phyloP scores from a whole-genome alignment of 1,140 invertebrate species.

The Neodiprion pinetum region DNA sequence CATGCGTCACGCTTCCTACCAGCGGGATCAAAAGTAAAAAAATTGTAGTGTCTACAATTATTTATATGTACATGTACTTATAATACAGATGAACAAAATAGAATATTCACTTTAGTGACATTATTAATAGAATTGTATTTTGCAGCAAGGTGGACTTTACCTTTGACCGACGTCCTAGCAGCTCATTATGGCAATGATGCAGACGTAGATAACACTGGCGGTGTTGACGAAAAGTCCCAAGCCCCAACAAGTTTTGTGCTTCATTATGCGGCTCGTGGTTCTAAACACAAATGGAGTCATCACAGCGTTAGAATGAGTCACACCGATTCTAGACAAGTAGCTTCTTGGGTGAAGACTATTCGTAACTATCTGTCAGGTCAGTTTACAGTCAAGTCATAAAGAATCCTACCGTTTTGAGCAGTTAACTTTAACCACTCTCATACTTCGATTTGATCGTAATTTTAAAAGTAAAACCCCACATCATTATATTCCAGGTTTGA shows the following conservation, averaged over 20 bases:
- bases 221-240: conserved; percentile 27
- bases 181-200: conserved; percentile 59
- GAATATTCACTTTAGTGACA: no score
- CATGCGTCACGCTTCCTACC: no score
- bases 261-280: conserved; percentile 67
- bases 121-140: conserved; percentile 22
- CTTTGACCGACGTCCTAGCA: conserved; percentile 63
- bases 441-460: conserved; percentile 11
- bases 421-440: neutral
- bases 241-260: conserved; percentile 66
- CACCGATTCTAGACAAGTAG: conserved; percentile 67
- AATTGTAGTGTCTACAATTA: no score
- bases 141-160: conserved; percentile 63
- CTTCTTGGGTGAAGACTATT: conserved; percentile 70
- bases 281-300: conserved; percentile 69
- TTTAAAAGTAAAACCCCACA: conserved; percentile 18
- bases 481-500: conserved; percentile 55
- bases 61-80: no score
- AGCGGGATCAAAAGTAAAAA: no score
- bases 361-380: conserved; percentile 62
- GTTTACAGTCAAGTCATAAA: conserved; percentile 24
- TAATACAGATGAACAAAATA: no score
- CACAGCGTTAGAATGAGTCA: conserved; percentile 67
- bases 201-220: conserved; percentile 33
- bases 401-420: neutral